Conservation (phyloP, 2,888 invertebrate species). For the Noctuana brunneofusca region DNA sequence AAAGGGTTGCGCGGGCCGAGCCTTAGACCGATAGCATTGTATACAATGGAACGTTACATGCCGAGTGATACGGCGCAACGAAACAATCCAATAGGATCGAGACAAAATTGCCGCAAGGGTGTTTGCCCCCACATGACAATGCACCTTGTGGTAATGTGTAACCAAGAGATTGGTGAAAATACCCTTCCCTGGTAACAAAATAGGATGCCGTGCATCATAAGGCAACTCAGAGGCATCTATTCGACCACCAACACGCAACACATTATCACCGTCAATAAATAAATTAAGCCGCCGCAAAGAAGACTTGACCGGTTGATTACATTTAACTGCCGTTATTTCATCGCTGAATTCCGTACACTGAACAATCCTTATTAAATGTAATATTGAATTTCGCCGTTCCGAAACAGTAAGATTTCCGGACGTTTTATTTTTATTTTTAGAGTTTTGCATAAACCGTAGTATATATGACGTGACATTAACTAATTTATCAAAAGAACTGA, state of each 20-base stretch:
- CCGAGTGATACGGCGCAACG: background rate
- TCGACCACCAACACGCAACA: too few relatives aligned
- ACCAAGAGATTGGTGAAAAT: background rate
- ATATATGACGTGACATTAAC: too few relatives aligned
- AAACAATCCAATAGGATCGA: slow-evolving; percentile 4
- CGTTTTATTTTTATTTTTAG: background rate
- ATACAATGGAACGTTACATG: too few relatives aligned
- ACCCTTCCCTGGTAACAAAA: background rate
- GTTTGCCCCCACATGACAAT: background rate
- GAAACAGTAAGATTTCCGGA: background rate
- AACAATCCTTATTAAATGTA: background rate
- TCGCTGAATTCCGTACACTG: too few relatives aligned
- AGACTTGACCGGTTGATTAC: too few relatives aligned
- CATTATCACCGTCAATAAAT: too few relatives aligned
- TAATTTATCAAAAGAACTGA: too few relatives aligned
- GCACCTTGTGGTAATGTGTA: background rate
- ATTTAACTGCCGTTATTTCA: too few relatives aligned
- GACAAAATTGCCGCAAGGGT: background rate
- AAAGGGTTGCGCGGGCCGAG: slow-evolving; percentile 2
- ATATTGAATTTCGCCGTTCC: background rate
- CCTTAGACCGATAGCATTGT: too few relatives aligned
- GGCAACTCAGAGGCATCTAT: too few relatives aligned
- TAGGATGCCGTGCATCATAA: background rate
- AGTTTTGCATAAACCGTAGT: background rate
- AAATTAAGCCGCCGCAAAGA: too few relatives aligned